Evolutionary conservation across 2,888 invertebrate genomes (phyloP).

Genomic region (Erynnis tages): DNA sequence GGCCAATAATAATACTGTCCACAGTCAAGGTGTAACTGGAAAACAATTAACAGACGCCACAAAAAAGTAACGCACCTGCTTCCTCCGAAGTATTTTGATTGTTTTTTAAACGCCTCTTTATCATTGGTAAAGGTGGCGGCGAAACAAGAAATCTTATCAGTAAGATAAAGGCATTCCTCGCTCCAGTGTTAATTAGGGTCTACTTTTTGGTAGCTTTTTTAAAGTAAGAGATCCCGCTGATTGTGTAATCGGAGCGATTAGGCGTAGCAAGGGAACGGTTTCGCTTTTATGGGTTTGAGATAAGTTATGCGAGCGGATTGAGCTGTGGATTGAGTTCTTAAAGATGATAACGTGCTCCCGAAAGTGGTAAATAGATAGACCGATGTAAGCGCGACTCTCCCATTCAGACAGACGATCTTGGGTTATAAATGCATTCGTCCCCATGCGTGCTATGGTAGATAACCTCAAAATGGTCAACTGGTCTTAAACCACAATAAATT

Average conservation of each 20-base stretch:
- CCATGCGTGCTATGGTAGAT: too few species aligned
- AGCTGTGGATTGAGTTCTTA: not conserved
- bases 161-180: constrained; percentile 46
- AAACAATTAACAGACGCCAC: not conserved
- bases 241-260: constrained; percentile 43
- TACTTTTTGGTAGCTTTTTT: constrained; percentile 47
- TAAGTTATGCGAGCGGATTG: not conserved
- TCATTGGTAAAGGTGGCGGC: constrained; percentile 47
- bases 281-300: constrained; percentile 11
- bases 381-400: too few species aligned
- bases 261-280: constrained; percentile 24
- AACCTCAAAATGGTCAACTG: too few species aligned
- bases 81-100: constrained; percentile 46
- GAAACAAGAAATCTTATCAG: constrained; percentile 64
- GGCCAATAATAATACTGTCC: not conserved
- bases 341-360: too few species aligned
- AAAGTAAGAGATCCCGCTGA: constrained; percentile 42
- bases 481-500: too few species aligned
- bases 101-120: constrained; percentile 46
- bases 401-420: too few species aligned
- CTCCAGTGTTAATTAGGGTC: constrained; percentile 62
- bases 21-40: not conserved
- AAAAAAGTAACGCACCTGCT: constrained; percentile 27
- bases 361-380: too few species aligned
- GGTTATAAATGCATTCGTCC: too few species aligned